phyloP scores from a whole-genome alignment of 1,140 invertebrate species.

The Aporrectodea caliginosa region DNA sequence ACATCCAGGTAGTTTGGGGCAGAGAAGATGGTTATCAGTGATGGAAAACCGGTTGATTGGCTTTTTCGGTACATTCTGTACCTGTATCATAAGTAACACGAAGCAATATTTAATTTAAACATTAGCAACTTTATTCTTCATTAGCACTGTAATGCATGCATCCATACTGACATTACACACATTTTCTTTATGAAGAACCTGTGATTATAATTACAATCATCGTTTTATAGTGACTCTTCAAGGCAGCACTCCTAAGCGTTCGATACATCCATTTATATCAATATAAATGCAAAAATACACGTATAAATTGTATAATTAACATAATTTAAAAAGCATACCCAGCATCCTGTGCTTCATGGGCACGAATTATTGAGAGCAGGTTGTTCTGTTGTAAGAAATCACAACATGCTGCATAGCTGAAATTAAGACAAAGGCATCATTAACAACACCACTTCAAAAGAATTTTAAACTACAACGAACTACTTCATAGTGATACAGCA shows the following conservation, averaged over 20 bases:
- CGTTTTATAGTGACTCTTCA: too few relatives aligned
- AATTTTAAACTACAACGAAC: too few relatives aligned
- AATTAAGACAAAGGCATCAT: not conserved
- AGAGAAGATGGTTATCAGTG: conserved; percentile 99
- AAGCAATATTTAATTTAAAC: not conserved
- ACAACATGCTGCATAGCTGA: conserved; percentile 99
- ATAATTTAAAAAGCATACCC: conserved; percentile 63
- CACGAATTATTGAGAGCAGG: conserved; percentile 98
- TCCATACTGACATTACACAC: too few relatives aligned
- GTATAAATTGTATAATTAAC: too few relatives aligned
- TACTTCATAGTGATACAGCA: too few relatives aligned
- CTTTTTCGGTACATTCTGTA: conserved; percentile 99
- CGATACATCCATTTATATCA: not conserved
- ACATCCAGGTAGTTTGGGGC: conserved; percentile 99
- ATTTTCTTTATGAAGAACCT: too few relatives aligned
- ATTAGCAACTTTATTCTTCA: too few relatives aligned
- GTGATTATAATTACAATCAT: too few relatives aligned
- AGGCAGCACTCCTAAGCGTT: not conserved
- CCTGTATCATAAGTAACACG: conserved; percentile 56
- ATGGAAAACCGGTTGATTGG: conserved; percentile 99
- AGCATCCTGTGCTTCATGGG: conserved; percentile 99
- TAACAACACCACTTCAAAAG: too few relatives aligned
- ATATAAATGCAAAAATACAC: not conserved
- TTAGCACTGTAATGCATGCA: too few relatives aligned
- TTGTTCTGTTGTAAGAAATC: conserved; percentile 99